A percentile compares a stretch with the other conserved stretches of the same genome.
Evolutionary conservation across 1,140 invertebrate species (phyloP).

Genomic region (Drosophila tani): DNA sequence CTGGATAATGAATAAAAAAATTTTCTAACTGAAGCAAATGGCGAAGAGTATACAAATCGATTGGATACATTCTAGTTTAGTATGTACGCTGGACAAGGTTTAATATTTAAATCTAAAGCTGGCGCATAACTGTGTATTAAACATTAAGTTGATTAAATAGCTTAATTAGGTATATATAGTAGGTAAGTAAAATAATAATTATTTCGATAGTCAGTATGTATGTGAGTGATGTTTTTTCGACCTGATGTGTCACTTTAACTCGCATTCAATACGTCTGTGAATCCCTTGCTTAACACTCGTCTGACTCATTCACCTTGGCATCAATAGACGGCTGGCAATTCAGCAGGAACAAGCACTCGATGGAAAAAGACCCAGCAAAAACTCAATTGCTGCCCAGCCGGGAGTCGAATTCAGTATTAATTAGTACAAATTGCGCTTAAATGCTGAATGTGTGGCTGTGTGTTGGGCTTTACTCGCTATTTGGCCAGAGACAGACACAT

Average conservation of each 20-base stretch:
- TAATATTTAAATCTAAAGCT: neutral
- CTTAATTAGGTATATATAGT: neutral
- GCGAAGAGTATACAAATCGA: neutral
- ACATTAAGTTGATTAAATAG: neutral
- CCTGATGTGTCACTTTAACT: slow-evolving; percentile 15
- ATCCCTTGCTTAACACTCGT: slow-evolving; percentile 18
- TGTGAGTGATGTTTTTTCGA: neutral
- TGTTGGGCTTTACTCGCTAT: slow-evolving; percentile 41
- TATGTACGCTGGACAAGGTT: neutral
- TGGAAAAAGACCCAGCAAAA: slow-evolving; percentile 7
- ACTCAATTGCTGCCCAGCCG: slow-evolving; percentile 30
- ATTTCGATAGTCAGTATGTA: neutral
- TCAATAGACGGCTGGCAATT: slow-evolving; percentile 20
- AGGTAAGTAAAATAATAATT: no score
- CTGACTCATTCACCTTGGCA: slow-evolving; percentile 48
- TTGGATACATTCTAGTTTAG: no score
- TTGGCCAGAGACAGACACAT: slow-evolving; percentile 39
- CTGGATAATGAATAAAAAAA: neutral
- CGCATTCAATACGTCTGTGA: slow-evolving; percentile 5
- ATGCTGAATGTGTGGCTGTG: slow-evolving; percentile 31
- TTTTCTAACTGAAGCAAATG: neutral
- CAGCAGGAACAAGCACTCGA: neutral
- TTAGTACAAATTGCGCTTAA: slow-evolving; percentile 75
- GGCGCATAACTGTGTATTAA: neutral
- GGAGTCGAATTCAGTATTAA: slow-evolving; percentile 64